phyloP scores from a whole-genome alignment of 2,113 vertebrate species.

The Charina bottae region DNA sequence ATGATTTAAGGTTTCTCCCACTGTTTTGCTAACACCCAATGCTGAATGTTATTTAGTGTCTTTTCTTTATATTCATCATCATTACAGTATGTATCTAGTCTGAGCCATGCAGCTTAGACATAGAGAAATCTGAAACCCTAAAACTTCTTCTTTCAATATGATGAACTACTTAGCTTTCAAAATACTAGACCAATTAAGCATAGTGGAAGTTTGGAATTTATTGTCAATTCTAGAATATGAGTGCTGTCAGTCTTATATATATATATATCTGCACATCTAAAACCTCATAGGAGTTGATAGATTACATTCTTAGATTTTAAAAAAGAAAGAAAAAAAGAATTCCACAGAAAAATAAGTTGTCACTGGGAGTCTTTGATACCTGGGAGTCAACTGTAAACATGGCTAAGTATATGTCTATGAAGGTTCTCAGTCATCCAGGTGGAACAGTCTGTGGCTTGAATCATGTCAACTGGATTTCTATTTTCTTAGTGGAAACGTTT shows the following conservation, averaged over 20 bases:
- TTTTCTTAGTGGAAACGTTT: too few species aligned
- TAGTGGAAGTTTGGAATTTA: neutral
- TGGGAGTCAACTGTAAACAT: neutral
- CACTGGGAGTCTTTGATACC: neutral
- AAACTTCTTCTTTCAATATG: neutral
- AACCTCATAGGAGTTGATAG: neutral
- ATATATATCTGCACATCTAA: neutral
- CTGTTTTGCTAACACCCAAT: neutral
- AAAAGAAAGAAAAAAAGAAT: neutral
- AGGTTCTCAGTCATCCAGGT: too few species aligned
- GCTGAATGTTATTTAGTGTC: neutral
- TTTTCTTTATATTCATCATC: slow-evolving; percentile 37
- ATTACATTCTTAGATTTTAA: neutral
- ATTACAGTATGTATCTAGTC: neutral
- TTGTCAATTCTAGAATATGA: neutral
- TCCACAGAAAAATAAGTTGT: neutral
- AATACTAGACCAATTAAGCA: neutral
- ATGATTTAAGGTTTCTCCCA: slow-evolving; percentile 38
- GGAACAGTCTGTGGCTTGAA: too few species aligned
- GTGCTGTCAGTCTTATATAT: neutral
- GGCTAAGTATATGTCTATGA: neutral
- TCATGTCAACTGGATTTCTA: too few species aligned
- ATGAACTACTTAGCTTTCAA: neutral
- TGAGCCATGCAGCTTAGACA: slow-evolving; percentile 5
- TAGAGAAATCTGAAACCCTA: neutral